Evolutionary conservation across 2,797 vertebrate genomes (phyloP).

Genomic region (Gymnopithys bicolor): DNA sequence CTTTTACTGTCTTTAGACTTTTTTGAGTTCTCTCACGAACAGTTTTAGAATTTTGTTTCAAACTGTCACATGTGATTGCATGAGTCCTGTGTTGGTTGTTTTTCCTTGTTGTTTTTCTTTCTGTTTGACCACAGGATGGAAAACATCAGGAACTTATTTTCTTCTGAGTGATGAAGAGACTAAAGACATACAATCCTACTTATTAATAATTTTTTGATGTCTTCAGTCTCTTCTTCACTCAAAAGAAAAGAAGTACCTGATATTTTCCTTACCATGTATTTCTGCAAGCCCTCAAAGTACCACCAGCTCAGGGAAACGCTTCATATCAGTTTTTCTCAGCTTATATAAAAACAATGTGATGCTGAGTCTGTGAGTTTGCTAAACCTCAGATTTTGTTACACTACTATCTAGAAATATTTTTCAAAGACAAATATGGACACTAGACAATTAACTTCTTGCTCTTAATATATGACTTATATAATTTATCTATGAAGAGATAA

Average conservation of each 20-base stretch:
- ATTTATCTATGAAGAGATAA: neutral
- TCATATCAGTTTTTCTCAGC: neutral
- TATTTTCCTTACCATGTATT: neutral
- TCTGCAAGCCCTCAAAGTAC: neutral
- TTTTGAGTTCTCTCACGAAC: neutral
- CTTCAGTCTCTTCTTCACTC: neutral
- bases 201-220: no score
- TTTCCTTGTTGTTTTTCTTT: neutral
- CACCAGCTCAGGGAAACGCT: neutral
- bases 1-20: neutral
- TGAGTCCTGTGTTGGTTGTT: fast-evolving
- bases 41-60: neutral
- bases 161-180: neutral
- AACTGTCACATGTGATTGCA: neutral
- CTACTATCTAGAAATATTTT: neutral
- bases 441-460: neutral
- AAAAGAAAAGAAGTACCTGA: neutral
- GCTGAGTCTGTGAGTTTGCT: neutral
- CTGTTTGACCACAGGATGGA: neutral
- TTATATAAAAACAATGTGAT: neutral
- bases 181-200: no score
- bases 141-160: neutral
- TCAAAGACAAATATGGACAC: neutral
- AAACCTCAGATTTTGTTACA: neutral
- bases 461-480: neutral